These are phyloP conservation scores for Sminthurides bifidus DNA, from an alignment of 1,140 invertebrate genomes.

Conservation along the genomic window DNA sequence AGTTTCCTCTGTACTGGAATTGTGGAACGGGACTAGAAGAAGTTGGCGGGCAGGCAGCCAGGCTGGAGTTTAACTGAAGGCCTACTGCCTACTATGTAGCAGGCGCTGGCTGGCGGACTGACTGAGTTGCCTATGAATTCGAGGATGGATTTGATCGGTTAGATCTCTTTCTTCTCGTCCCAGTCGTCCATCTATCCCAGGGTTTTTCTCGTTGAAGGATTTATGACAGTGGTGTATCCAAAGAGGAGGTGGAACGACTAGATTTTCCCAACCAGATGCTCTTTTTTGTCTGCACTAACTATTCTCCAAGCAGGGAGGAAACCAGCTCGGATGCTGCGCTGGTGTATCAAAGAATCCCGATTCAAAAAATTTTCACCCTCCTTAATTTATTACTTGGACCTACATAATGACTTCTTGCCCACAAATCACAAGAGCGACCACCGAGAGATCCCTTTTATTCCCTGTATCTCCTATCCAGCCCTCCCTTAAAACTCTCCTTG, in stretches of 20 bases:
- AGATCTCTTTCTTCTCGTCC: neutral
- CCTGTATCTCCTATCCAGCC: neutral
- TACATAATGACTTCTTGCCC: conserved; percentile 31
- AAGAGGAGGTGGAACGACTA: conserved; percentile 25
- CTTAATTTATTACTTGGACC: conserved; percentile 31
- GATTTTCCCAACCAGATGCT: conserved; percentile 29
- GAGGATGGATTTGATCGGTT: neutral
- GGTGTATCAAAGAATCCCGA: conserved; percentile 28
- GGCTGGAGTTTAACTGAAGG: too few species aligned
- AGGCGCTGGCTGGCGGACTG: too few species aligned
- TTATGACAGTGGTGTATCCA: conserved; percentile 25
- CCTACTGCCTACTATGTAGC: too few species aligned
- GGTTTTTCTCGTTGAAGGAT: conserved; percentile 27
- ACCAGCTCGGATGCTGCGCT: neutral
- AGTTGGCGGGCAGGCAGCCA: too few species aligned
- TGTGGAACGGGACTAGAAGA: too few species aligned
- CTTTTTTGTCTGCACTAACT: conserved; percentile 25
- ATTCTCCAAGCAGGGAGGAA: too few species aligned
- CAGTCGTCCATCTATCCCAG: conserved; percentile 7
- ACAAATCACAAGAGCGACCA: conserved; percentile 31
- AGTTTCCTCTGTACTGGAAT: too few species aligned
- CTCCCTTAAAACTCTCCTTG: conserved; percentile 3
- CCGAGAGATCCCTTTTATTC: conserved; percentile 25
- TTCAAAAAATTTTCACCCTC: conserved; percentile 30
- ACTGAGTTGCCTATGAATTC: too few species aligned